Conservation (phyloP, 2,888 invertebrate species). For the Ormyrus thymus region DNA sequence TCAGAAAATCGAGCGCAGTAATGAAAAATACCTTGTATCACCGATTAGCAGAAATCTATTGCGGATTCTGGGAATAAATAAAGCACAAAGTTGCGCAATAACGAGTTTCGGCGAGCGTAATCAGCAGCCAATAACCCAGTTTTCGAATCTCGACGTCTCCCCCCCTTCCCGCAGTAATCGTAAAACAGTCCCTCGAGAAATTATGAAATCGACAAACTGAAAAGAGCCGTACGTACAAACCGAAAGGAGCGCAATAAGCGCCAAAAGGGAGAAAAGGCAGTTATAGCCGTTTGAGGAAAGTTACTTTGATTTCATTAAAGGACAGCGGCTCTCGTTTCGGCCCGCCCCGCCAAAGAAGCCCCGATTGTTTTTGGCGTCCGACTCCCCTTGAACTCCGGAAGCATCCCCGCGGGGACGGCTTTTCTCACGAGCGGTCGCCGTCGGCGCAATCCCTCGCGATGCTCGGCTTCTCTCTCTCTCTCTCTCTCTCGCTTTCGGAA, state of each 20-base stretch:
- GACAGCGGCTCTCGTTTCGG: no score
- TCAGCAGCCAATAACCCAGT: background rate
- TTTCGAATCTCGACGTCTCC: background rate
- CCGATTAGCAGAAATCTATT: background rate
- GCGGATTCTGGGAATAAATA: background rate
- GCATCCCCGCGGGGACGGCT: slow-evolving; percentile 38
- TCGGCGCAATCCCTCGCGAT: slow-evolving; percentile 34
- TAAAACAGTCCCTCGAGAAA: no score
- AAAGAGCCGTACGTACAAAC: no score
- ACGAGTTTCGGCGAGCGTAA: background rate
- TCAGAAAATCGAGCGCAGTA: no score
- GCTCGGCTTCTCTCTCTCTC: slow-evolving; percentile 20
- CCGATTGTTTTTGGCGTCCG: slow-evolving; percentile 41
- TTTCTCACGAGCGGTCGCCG: slow-evolving; percentile 37
- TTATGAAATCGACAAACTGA: no score
- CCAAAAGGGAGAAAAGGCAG: slow-evolving; percentile 5
- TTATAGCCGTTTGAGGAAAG: slow-evolving; percentile 5
- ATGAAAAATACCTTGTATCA: no score
- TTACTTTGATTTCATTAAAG: slow-evolving; percentile 39
- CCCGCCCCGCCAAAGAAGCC: slow-evolving; percentile 11
- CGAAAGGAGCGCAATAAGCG: background rate
- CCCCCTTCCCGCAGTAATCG: background rate
- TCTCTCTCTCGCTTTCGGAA: slow-evolving; percentile 18
- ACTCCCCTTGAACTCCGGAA: slow-evolving; percentile 32
- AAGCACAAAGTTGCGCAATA: background rate